phyloP scores from a whole-genome alignment of 2,797 vertebrate species.

The Cryptoblepharus egeriae region DNA sequence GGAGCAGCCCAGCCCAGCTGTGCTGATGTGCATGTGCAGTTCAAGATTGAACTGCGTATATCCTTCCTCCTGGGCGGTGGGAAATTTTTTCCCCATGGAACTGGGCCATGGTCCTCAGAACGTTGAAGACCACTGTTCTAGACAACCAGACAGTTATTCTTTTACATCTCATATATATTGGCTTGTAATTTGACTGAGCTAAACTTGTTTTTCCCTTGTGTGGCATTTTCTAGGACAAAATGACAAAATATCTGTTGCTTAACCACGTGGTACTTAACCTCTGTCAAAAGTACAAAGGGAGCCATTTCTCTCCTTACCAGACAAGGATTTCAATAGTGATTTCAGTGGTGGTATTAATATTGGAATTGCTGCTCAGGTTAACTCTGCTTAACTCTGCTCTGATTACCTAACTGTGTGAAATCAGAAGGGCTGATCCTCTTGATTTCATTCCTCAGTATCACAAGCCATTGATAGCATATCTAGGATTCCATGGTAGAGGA shows the following conservation, averaged over 20 bases:
- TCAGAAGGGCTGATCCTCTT: neutral
- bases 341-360: too few relatives aligned
- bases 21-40: too few relatives aligned
- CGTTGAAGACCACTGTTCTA: too few relatives aligned
- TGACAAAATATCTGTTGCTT: slow-evolving; percentile 50
- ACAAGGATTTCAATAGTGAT: neutral
- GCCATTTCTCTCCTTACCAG: neutral
- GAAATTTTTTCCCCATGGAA: too few relatives aligned
- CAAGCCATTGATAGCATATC: accelerated
- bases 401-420: too few relatives aligned
- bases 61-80: too few relatives aligned
- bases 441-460: accelerated
- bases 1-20: too few relatives aligned
- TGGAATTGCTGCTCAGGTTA: neutral
- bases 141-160: neutral
- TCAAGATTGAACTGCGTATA: too few relatives aligned
- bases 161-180: slow-evolving; percentile 26
- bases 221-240: slow-evolving; percentile 43
- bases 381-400: too few relatives aligned
- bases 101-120: too few relatives aligned
- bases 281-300: slow-evolving; percentile 44
- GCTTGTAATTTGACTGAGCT: slow-evolving; percentile 30
- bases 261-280: slow-evolving; percentile 53
- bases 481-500: accelerated
- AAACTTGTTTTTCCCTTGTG: slow-evolving; percentile 42